Base-by-base conservation (phyloP, 1,140 invertebrate genomes). In the Copidosoma floridanum region DNA sequence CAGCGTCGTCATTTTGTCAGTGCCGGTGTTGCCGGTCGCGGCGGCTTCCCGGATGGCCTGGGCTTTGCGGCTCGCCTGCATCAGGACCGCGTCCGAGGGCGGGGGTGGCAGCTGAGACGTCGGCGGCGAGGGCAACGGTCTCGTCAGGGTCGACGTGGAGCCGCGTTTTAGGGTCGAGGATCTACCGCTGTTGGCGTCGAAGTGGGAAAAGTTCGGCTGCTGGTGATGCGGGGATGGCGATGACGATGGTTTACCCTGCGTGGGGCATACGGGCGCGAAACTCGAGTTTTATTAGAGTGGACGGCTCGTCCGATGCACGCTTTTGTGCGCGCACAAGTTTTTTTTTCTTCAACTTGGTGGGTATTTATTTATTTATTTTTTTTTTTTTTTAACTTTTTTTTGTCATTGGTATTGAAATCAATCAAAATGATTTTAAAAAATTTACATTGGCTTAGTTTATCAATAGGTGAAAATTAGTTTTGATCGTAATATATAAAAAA, bases 1-100 rank as follows among this genome's bases (percentile, higher is more conserved):
- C 5, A 81, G 68, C 1, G 78, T 79, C 8, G 78, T 72, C 75
- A 81, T 79, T 70, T 78, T 80, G 20, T 80, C 78, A 16, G 76
- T 73, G 29, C 68, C 66, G 6, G 21, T 16, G n/a, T 29, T 16
- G 16, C 3, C 11, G 6, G 21, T 16, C 8, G 32, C 12, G 16
- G 6, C 11, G 8, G 53, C 26, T 1, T 57, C 54, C n/a, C 37
- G 54, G 18, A 56, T 20, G 38, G 26, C 23, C n/a, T 29, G n/a
- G 7, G 29, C 11, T 12, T 10, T 21, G 6, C 7, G 16, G 18
- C 7, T 1, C 10, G 14, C 37, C 38, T 27, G 24, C 52, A 18
- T 53, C 35, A 26, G 21, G 5, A 16, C 55, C 1, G 18, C 18
- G 18, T 43, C n/a, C 14, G 27, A 4, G 57, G n/a, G 51, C 38